phyloP scores from a whole-genome alignment of 2,888 invertebrate genomes.

The Mycalesis mineus region DNA sequence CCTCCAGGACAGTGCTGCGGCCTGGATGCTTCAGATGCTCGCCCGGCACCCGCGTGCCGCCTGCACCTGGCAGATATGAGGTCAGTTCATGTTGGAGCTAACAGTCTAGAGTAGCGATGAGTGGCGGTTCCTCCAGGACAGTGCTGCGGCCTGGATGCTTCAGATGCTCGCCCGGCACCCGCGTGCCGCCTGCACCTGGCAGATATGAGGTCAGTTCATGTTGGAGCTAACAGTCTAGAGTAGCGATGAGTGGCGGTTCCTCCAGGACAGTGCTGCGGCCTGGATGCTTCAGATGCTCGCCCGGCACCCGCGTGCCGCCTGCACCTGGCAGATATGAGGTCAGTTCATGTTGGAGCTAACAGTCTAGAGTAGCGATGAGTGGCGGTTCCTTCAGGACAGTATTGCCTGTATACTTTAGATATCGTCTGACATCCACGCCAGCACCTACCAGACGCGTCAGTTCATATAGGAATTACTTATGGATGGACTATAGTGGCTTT shows the following conservation, averaged over 20 bases:
- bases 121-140: conserved; percentile 89
- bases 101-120: too few relatives aligned
- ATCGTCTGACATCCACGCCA: conserved; percentile 85
- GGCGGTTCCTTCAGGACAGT: conserved; percentile 91
- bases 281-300: conserved; percentile 86
- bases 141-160: conserved; percentile 87
- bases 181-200: conserved; percentile 82
- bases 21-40: conserved; percentile 87
- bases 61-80: conserved; percentile 73
- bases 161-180: conserved; percentile 86
- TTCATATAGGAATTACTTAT: too few relatives aligned
- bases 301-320: conserved; percentile 86
- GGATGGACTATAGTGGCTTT: too few relatives aligned
- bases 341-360: conserved; percentile 4
- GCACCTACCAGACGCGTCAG: conserved; percentile 68
- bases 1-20: conserved; percentile 87
- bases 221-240: too few relatives aligned
- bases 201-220: conserved; percentile 54
- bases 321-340: conserved; percentile 72
- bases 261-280: conserved; percentile 89
- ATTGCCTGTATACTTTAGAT: conserved; percentile 85
- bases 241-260: conserved; percentile 87
- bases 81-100: conserved; percentile 38
- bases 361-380: too few relatives aligned
- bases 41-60: conserved; percentile 86